These are phyloP conservation scores for Gadus macrocephalus DNA, from an alignment of 2,113 vertebrate species.

Conservation along the genomic window DNA sequence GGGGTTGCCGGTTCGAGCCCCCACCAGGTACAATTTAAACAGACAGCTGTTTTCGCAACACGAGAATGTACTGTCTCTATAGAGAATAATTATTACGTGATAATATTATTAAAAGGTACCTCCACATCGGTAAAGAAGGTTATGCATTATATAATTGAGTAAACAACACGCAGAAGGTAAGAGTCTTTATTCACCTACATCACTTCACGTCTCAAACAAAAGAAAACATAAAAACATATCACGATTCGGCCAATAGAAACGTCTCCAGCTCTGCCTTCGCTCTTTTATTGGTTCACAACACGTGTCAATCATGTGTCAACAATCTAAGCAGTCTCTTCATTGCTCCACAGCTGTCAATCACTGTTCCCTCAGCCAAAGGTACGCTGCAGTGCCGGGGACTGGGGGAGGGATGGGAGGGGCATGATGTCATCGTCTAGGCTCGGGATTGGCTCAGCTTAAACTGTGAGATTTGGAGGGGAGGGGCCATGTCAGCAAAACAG, in stretches of 20 bases:
- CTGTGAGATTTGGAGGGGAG: constrained; percentile 66
- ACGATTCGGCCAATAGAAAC: constrained; percentile 30
- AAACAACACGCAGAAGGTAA: constrained; percentile 34
- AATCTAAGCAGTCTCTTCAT: constrained; percentile 55
- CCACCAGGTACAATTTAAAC: too few species aligned
- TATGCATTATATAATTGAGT: too few species aligned
- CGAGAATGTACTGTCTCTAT: too few species aligned
- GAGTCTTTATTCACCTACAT: constrained; percentile 54
- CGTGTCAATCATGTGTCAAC: constrained; percentile 50
- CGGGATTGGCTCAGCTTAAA: constrained; percentile 60
- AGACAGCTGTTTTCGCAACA: too few species aligned
- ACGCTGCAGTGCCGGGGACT: constrained; percentile 58
- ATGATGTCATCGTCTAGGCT: constrained; percentile 44
- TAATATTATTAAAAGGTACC: too few species aligned
- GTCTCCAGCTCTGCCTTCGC: constrained; percentile 20
- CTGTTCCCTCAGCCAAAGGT: constrained; percentile 65
- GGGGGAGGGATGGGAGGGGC: constrained; percentile 32
- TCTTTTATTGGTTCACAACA: constrained; percentile 44
- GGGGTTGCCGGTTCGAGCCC: too few species aligned
- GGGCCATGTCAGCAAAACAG: constrained; percentile 56
- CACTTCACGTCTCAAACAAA: constrained; percentile 14
- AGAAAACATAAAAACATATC: background rate
- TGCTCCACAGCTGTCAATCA: constrained; percentile 69
- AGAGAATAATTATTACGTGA: too few species aligned
- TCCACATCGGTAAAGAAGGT: too few species aligned